These are phyloP conservation scores for Heterodera carotae DNA, from an alignment of 1,140 invertebrate genomes.

Conservation along the genomic window DNA sequence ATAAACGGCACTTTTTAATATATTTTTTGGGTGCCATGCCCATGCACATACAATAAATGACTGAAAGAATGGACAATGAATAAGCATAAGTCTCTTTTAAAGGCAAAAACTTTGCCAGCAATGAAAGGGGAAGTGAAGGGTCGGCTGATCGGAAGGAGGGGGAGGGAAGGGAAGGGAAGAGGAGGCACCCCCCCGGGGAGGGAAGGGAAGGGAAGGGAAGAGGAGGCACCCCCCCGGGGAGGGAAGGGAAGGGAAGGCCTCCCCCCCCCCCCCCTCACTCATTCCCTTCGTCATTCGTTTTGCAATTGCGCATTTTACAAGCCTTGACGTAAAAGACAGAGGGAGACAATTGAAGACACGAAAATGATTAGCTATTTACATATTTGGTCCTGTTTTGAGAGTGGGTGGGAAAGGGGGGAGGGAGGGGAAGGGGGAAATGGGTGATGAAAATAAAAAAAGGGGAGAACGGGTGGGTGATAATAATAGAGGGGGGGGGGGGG, in stretches of 20 bases:
- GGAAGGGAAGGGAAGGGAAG: background rate
- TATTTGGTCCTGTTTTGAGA: background rate
- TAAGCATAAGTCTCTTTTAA: background rate
- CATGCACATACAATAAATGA: background rate
- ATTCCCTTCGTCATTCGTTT: background rate
- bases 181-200: no score
- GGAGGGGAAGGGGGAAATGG: no score
- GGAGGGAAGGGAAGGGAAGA: no score
- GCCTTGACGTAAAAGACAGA: background rate
- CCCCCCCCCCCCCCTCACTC: no score
- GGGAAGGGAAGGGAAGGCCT: background rate
- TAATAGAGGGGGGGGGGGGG: no score
- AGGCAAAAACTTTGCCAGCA: background rate
- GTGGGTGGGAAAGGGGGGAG: background rate
- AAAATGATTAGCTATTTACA: background rate
- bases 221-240: background rate
- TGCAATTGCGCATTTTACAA: background rate
- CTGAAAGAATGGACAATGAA: background rate
- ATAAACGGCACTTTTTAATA: no score
- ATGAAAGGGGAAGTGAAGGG: background rate
- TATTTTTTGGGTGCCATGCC: no score
- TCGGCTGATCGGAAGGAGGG: background rate
- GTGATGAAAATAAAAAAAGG: background rate
- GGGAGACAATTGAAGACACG: background rate
- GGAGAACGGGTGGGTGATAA: no score